phyloP scores from a whole-genome alignment of 2,113 vertebrate species.

The Phylloscopus whistleri region DNA sequence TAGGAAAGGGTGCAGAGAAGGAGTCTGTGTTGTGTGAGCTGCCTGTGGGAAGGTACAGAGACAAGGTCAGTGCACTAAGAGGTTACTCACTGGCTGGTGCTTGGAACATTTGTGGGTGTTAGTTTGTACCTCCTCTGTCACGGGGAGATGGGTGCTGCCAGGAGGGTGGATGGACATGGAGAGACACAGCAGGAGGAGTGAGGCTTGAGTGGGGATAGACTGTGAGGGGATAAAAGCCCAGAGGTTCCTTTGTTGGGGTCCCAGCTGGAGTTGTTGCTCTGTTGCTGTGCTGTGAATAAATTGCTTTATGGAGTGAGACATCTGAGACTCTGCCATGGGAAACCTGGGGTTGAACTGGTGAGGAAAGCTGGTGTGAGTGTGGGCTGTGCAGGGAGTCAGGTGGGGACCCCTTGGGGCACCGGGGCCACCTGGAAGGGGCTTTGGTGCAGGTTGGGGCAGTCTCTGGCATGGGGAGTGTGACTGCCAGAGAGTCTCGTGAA shows the following conservation, averaged over 20 bases:
- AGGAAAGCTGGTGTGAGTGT: neutral
- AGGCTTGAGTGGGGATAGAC: no score
- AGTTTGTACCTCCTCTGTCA: neutral
- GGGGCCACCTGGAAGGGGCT: no score
- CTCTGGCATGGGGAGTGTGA: neutral
- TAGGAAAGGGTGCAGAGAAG: neutral
- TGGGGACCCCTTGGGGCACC: neutral
- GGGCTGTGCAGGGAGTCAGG: neutral
- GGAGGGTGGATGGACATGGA: no score
- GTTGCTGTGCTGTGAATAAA: neutral
- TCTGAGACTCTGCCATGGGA: neutral
- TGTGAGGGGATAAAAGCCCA: neutral
- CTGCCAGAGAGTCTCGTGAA: no score
- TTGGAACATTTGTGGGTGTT: neutral
- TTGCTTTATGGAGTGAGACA: neutral
- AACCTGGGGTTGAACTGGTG: neutral
- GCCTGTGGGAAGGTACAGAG: neutral
- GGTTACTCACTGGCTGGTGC: neutral
- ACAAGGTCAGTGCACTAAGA: neutral
- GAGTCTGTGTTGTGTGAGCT: neutral
- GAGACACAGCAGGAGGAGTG: neutral
- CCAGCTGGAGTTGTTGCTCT: neutral
- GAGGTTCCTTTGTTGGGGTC: neutral
- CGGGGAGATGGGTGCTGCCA: neutral
- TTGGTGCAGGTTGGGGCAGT: fast-evolving